phyloP scores from a whole-genome alignment of 1,140 invertebrate genomes.

The Cheumatopsyche charites region DNA sequence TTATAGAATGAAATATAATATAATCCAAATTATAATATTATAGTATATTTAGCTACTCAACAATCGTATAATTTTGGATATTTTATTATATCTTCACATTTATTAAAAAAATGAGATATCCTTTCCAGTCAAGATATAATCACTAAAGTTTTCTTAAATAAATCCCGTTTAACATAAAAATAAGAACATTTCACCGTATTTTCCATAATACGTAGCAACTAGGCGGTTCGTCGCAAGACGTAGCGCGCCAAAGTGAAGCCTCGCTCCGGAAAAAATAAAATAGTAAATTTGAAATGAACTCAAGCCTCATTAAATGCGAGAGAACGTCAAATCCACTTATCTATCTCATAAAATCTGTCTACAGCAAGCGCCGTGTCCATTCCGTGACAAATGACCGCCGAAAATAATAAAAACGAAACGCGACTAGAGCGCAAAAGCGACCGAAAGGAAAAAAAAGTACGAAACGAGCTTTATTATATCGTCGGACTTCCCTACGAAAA shows the following conservation, averaged over 20 bases:
- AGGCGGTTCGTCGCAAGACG: too few species aligned
- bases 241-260: not conserved
- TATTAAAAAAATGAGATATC: too few species aligned
- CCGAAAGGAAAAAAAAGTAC: not conserved
- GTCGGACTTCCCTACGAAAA: not conserved
- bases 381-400: slow-evolving; percentile 12
- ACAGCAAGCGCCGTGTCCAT: slow-evolving; percentile 5
- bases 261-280: not conserved
- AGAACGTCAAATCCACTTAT: slow-evolving; percentile 28
- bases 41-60: too few species aligned
- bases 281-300: slow-evolving; percentile 13
- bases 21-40: too few species aligned
- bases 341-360: slow-evolving; percentile 18
- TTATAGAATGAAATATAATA: too few species aligned
- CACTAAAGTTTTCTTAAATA: too few species aligned
- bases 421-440: too few species aligned
- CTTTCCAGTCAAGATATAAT: too few species aligned
- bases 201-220: too few species aligned
- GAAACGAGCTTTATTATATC: not conserved
- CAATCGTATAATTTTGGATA: too few species aligned
- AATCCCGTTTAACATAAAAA: not conserved
- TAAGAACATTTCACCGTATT: too few species aligned
- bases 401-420: not conserved
- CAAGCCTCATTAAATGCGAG: slow-evolving; percentile 17
- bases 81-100: too few species aligned